phyloP scores from a whole-genome alignment of 2,113 vertebrate species.

The Pomatostomus ruficeps region DNA sequence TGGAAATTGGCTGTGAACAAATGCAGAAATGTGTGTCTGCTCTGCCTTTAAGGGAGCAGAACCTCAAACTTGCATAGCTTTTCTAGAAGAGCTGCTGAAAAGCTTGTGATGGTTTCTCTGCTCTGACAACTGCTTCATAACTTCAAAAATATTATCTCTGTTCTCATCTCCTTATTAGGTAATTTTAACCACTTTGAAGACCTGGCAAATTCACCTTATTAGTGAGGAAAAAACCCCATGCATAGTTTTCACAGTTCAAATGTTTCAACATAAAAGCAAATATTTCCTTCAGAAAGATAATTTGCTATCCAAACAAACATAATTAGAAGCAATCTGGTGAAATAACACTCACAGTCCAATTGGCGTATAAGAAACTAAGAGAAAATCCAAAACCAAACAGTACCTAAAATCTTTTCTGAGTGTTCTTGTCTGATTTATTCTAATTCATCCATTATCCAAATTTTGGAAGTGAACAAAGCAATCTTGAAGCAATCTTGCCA shows the following conservation, averaged over 20 bases:
- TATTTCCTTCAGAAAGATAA: slow-evolving; percentile 19
- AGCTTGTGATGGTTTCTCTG: neutral
- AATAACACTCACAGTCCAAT: neutral
- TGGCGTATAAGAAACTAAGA: neutral
- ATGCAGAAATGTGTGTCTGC: neutral
- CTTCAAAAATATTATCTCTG: neutral
- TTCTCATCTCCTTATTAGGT: slow-evolving; percentile 1
- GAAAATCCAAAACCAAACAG: neutral
- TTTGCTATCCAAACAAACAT: slow-evolving; percentile 34
- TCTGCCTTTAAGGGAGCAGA: neutral
- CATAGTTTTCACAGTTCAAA: neutral
- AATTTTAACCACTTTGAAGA: neutral
- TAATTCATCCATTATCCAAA: neutral
- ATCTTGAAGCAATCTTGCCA: neutral
- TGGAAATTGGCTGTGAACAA: neutral
- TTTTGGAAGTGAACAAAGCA: neutral
- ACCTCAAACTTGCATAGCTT: neutral
- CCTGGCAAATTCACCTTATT: neutral
- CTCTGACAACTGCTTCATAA: neutral
- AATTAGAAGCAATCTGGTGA: slow-evolving; percentile 17
- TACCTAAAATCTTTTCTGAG: neutral
- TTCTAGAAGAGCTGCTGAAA: neutral
- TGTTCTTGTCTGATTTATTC: neutral
- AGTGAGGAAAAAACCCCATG: neutral
- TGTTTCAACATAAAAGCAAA: slow-evolving; percentile 42